Evolutionary conservation across 2,797 vertebrate genomes (phyloP), one percentile per base, ranked within the genome.

Genomic region (Rhinophrynus dorsalis): DNA sequence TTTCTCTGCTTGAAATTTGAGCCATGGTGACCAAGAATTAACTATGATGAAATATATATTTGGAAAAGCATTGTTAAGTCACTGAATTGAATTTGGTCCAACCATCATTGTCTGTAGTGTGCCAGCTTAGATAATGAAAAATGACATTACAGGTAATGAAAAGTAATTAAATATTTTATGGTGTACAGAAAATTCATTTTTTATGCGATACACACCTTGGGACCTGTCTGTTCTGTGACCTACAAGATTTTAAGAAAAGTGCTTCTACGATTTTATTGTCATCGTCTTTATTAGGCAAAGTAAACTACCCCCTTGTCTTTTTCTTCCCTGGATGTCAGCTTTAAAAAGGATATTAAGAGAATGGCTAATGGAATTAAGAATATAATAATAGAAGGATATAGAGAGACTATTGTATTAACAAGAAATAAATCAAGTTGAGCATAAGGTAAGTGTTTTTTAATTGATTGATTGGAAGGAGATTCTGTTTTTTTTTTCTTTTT

Each of bases 401-500:
- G 94, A 94, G 94, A 96, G 95, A 97, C 92, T 96, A 97, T 99
- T 96, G 92, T 97, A 97, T 98, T 97, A 99, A 97, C 94, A 94
- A 96, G 95, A 95, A 96, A 96, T 98, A 96, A 97, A 98, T 99
- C 94, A 97, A 93, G 92, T 94, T 95, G 94, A 97, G 92, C 94
- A 92, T 95, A 95, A 96, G 94, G 93, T 96, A 97, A 98, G 96
- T 98, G 97, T 96, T 98, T 98, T 98, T 97, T 97, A 98, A 98
- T 97, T 97, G 95, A 99, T 98, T 95, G 95, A 98, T 97, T 95
- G 95, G 93, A 95, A 95, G 88, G 85, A 91, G 92, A 91, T 92
- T 90, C 90, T 80, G 87, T 90, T 90, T 90, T 88, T 90, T 93
- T 93, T 80, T 88, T 65, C 79, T 90, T 90, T 90, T 88, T 90